phyloP scores from a whole-genome alignment of 2,797 vertebrate genomes.

The Myotis daubentonii region DNA sequence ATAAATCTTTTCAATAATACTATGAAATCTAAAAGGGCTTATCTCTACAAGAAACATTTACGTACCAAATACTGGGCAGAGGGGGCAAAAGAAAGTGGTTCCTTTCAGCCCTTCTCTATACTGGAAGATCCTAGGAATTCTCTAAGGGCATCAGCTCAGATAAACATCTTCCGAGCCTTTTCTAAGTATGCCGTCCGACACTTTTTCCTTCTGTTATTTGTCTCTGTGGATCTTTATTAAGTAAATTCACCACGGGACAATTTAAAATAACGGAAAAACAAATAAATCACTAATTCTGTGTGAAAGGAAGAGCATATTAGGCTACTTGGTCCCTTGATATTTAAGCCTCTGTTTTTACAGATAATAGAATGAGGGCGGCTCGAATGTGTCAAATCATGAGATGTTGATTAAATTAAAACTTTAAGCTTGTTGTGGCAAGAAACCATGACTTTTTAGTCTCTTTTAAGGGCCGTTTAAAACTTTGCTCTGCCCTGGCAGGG shows the following conservation, averaged over 20 bases:
- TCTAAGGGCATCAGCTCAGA: constrained; percentile 44
- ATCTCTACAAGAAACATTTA: constrained; percentile 58
- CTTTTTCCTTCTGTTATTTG: constrained; percentile 63
- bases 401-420: constrained; percentile 32
- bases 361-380: constrained; percentile 36
- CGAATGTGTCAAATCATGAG: not conserved
- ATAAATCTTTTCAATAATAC: constrained; percentile 73
- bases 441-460: not conserved
- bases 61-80: not conserved
- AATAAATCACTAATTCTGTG: not conserved
- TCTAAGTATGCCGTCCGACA: not conserved
- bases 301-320: not conserved
- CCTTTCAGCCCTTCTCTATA: constrained; percentile 35
- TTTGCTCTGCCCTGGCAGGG: not conserved
- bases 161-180: constrained; percentile 20
- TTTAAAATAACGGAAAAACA: constrained; percentile 65
- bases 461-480: constrained; percentile 14
- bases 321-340: not conserved
- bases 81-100: not conserved
- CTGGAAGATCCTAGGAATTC: constrained; percentile 32
- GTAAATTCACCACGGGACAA: constrained; percentile 37
- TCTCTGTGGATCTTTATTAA: constrained; percentile 35
- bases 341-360: not conserved
- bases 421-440: not conserved
- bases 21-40: constrained; percentile 69